Base-by-base conservation (phyloP, 2,888 invertebrate genomes). In the Eristalis tenax region DNA sequence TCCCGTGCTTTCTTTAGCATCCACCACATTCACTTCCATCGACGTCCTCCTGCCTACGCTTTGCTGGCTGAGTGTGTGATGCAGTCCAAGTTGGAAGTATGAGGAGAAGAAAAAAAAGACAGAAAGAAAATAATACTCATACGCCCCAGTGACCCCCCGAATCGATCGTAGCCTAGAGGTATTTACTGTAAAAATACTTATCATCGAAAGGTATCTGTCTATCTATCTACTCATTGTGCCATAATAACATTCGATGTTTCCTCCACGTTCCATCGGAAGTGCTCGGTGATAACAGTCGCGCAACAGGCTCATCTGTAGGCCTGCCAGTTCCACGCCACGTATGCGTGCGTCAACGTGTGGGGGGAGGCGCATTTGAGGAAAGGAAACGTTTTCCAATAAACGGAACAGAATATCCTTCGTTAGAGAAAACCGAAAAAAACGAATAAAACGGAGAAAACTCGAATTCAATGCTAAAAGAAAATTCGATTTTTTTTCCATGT, bases 181-280 rank as follows among this genome's bases (percentile, higher is more conserved):
- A 68, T 69, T 38, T 61, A 15, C 50, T 43, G 50, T 35, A 77
- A 15, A 77, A 69, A 64, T 77, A 63, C 63, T 69, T 63, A 69
- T 77, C 66, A 66, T 35, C 59, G 18, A 10, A 15, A 28, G 68
- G 57, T 69, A 73, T 68, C 73, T 43, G 50, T 74, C 74, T 43
- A 59, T 74, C 78, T 69, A 73, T 68, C 73, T 43, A 61, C 70
- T 79, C 59, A 59, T 69, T 83, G 56, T 78, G 64, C 28, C 69
- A 8, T 69, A 77, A 78, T 64, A 26, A 74, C 57, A 69, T 83
- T 74, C 69, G 64, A 74, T 83, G 78, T 79, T 74, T 74, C 65
- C 69, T 26, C 57, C 64, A 78, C 78, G 78, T 74, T 26, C 38
- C 50, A 59, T 50, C 43, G 83, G 43, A 74, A 74, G 57, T 40